Evolutionary conservation across 2,113 vertebrate genomes (phyloP).

Genomic region (Ctenomys sociabilis): DNA sequence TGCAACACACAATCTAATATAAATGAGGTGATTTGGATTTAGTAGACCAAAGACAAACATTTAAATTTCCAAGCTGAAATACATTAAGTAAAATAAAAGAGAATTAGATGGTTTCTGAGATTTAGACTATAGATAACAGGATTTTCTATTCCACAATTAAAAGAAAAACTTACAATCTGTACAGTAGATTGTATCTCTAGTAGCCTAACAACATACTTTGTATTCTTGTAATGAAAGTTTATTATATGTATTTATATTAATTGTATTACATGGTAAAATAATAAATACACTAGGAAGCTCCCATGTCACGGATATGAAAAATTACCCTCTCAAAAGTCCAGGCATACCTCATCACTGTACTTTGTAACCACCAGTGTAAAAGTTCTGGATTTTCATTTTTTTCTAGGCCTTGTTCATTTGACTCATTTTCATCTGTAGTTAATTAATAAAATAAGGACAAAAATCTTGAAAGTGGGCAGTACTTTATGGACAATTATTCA

Average conservation of each 20-base stretch:
- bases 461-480: slow-evolving; percentile 36
- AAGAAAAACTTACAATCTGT: neutral
- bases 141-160: slow-evolving; percentile 15
- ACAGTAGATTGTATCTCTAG: neutral
- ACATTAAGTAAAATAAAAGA: neutral
- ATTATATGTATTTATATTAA: neutral
- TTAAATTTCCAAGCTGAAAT: neutral
- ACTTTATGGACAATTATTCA: neutral
- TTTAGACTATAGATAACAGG: neutral
- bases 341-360: neutral
- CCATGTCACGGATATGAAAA: neutral
- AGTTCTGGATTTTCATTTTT: slow-evolving; percentile 35
- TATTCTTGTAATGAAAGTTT: slow-evolving; percentile 25
- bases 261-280: neutral
- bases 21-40: neutral
- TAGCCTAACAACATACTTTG: neutral
- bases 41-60: slow-evolving; percentile 9
- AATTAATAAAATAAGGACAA: neutral
- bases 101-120: neutral
- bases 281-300: neutral
- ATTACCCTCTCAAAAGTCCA: neutral
- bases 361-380: neutral
- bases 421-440: neutral
- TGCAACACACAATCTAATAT: neutral
- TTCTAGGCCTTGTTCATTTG: neutral